Conservation (phyloP, 1,140 invertebrate species). For the Mactra quadrangularis region DNA sequence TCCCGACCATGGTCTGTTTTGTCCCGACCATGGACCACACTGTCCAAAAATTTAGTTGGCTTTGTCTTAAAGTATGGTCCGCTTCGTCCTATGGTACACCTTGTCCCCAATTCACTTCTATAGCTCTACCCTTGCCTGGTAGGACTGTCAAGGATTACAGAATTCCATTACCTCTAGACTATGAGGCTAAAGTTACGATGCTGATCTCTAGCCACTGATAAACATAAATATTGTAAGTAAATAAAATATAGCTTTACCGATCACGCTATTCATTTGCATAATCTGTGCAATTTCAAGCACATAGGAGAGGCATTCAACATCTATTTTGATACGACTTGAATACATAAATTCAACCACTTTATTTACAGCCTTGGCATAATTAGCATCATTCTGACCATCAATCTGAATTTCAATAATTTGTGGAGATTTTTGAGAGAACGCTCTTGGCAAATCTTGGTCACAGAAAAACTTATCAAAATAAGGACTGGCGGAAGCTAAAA, state of each 20-base stretch:
- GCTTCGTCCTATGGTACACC: no score
- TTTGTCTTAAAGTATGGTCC: no score
- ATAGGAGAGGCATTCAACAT: constrained; percentile 69
- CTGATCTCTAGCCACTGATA: no score
- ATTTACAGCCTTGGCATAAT: constrained; percentile 75
- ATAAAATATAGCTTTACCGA: no score
- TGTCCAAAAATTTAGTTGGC: no score
- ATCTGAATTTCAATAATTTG: constrained; percentile 83
- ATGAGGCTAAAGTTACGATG: no score
- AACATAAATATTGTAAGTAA: no score
- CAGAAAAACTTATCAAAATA: constrained; percentile 81
- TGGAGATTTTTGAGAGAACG: constrained; percentile 79
- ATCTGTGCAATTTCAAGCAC: constrained; percentile 80
- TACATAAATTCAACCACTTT: constrained; percentile 83
- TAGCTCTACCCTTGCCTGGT: no score
- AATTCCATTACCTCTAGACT: no score
- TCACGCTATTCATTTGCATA: constrained; percentile 75
- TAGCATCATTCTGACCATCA: constrained; percentile 70
- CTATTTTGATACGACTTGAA: constrained; percentile 75
- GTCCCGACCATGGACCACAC: constrained; percentile 64
- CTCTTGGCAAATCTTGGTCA: constrained; percentile 73
- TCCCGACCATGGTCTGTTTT: constrained; percentile 5
- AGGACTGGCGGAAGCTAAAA: constrained; percentile 81
- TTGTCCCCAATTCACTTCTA: no score
- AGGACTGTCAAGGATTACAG: no score